Percentiles rank a stretch among this genome's conserved stretches.
phyloP scores from a whole-genome alignment of 2,797 vertebrate genomes.

The Tadarida brasiliensis region DNA sequence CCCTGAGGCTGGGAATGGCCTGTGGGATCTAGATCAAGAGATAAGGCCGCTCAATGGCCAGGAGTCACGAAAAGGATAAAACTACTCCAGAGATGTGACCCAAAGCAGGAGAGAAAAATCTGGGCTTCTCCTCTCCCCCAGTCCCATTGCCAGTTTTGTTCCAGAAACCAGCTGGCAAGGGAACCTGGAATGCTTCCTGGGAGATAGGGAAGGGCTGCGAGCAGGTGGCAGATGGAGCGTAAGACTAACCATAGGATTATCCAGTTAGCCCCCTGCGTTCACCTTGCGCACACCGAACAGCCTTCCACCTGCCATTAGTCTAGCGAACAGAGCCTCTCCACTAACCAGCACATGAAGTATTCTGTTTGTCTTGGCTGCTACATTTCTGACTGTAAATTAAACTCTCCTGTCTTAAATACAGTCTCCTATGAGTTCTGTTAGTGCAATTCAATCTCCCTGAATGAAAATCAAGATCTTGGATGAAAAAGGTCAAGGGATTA shows the following conservation, averaged over 20 bases:
- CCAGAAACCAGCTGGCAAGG: background rate
- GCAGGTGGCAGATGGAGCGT: background rate
- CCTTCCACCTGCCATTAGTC: background rate
- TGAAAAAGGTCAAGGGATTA: background rate
- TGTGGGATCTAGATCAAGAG: background rate
- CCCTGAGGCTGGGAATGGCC: background rate
- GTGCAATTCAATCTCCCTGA: background rate
- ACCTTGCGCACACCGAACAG: background rate
- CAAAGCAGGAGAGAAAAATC: background rate
- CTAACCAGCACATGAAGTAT: background rate
- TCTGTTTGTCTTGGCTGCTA: background rate
- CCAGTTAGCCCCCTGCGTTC: too few relatives aligned
- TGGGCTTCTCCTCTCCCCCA: background rate
- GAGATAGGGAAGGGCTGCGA: background rate
- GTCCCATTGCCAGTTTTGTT: background rate
- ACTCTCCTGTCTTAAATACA: background rate
- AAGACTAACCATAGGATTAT: background rate
- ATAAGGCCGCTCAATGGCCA: background rate
- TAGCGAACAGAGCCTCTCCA: background rate
- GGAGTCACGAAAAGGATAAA: background rate
- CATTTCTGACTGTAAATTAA: slow-evolving; percentile 40
- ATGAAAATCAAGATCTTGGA: background rate
- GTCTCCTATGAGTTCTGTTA: background rate
- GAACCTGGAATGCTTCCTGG: background rate
- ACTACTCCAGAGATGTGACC: background rate